These are phyloP conservation scores for Alloscopus bannaensis DNA, from an alignment of 2,888 invertebrate genomes.

Conservation along the genomic window DNA sequence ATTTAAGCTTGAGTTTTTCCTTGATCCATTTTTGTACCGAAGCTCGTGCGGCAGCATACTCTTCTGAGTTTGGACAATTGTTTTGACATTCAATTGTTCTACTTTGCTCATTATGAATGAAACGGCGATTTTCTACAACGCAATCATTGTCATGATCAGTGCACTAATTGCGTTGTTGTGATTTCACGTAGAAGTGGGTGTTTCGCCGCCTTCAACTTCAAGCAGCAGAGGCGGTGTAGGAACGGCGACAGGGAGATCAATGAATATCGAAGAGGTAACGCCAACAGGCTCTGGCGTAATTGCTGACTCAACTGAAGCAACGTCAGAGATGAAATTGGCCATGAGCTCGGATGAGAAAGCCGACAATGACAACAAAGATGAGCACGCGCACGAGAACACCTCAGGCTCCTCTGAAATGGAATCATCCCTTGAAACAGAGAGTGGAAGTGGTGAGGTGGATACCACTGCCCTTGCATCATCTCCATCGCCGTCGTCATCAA, in stretches of 20 bases:
- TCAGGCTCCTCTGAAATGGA: conserved; percentile 20
- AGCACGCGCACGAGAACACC: conserved; percentile 16
- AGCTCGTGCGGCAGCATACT: no score
- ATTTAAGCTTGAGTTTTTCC: no score
- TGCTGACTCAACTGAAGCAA: conserved; percentile 43
- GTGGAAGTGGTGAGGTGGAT: conserved; percentile 50
- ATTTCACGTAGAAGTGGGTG: conserved; percentile 34
- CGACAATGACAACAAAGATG: conserved; percentile 44
- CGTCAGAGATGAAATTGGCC: conserved; percentile 12
- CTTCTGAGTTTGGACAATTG: no score
- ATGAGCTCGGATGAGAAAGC: conserved; percentile 15
- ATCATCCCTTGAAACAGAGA: conserved; percentile 38
- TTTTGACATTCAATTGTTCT: conserved; percentile 9
- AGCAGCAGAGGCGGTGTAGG: conserved; percentile 52
- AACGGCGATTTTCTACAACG: no score
- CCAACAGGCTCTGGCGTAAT: conserved; percentile 39
- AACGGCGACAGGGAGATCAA: conserved; percentile 49
- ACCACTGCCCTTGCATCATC: conserved; percentile 29
- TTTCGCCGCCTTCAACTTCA: conserved; percentile 11
- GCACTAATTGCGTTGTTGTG: neutral
- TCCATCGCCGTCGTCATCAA: conserved; percentile 33
- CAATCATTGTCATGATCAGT: no score
- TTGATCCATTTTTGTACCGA: no score
- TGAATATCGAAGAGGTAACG: conserved; percentile 53
- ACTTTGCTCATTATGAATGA: conserved; percentile 1